These are phyloP conservation scores for Protodeltote pygarga DNA, from an alignment of 2,888 invertebrate genomes.

Conservation along the genomic window DNA sequence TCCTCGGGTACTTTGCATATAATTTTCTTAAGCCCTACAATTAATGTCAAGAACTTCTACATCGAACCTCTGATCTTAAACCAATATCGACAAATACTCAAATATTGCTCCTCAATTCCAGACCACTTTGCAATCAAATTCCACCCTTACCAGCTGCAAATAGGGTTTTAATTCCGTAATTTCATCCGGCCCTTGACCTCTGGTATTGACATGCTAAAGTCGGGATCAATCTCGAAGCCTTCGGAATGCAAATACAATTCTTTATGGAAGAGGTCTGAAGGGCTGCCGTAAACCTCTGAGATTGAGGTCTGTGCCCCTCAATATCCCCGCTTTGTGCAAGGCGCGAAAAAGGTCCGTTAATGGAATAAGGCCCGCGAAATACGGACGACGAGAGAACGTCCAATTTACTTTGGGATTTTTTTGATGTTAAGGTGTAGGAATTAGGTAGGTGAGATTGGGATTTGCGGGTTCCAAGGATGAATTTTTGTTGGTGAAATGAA, in stretches of 20 bases:
- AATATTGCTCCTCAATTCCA: constrained; percentile 18
- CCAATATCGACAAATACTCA: constrained; percentile 23
- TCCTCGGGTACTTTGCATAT: neutral
- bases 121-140: constrained; percentile 10
- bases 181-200: constrained; percentile 63
- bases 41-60: constrained; percentile 25
- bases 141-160: constrained; percentile 22
- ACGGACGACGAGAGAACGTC: constrained; percentile 39
- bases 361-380: constrained; percentile 71
- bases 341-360: constrained; percentile 74
- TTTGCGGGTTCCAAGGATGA: constrained; percentile 21
- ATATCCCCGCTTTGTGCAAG: constrained; percentile 74
- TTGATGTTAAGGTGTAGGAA: constrained; percentile 45
- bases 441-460: constrained; percentile 42
- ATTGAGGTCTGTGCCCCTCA: constrained; percentile 68
- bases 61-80: constrained; percentile 23
- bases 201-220: constrained; percentile 70
- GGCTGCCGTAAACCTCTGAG: constrained; percentile 65
- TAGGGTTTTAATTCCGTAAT: constrained; percentile 26
- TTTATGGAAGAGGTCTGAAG: constrained; percentile 65
- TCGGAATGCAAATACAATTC: constrained; percentile 79
- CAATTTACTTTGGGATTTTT: constrained; percentile 47
- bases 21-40: constrained; percentile 14
- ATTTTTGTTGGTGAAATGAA: constrained; percentile 29
- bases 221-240: constrained; percentile 71